Percentiles rank a stretch among this genome's conserved stretches.
Conservation (phyloP, 2,797 vertebrate genomes). For the Muscicapa comitata region DNA sequence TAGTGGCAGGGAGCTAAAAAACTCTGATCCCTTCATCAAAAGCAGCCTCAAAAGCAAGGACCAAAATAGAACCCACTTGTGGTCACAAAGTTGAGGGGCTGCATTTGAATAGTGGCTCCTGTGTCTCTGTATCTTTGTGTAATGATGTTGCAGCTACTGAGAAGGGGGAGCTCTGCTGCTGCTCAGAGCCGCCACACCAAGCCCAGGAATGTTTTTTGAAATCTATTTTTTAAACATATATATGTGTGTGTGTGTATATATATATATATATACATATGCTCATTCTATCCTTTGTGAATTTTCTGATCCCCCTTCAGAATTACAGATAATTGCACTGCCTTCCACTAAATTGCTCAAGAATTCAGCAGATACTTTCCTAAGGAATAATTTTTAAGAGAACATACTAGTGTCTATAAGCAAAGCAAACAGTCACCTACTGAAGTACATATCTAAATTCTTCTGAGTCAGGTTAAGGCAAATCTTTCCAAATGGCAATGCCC, state of each 20-base stretch:
- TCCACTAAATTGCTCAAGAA: background rate
- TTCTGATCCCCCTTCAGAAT: background rate
- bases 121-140: background rate
- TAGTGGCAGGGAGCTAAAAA: slow-evolving; percentile 55
- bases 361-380: background rate
- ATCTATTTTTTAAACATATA: background rate
- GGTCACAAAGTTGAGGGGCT: slow-evolving; percentile 19
- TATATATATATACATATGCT: background rate
- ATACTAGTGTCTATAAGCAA: background rate
- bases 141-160: background rate
- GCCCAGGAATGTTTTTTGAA: background rate
- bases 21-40: slow-evolving; percentile 61
- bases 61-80: slow-evolving; percentile 46
- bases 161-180: background rate
- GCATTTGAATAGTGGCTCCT: slow-evolving; percentile 25
- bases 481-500: background rate
- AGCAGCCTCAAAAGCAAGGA: slow-evolving; percentile 46
- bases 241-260: fast-evolving
- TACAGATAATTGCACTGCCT: background rate
- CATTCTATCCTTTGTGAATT: background rate
- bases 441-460: background rate
- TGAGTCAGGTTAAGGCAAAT: background rate
- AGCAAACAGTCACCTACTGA: background rate
- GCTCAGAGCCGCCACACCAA: background rate
- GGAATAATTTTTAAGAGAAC: background rate